Conservation (phyloP, 2,888 invertebrate genomes). For the Pandemis corylana region DNA sequence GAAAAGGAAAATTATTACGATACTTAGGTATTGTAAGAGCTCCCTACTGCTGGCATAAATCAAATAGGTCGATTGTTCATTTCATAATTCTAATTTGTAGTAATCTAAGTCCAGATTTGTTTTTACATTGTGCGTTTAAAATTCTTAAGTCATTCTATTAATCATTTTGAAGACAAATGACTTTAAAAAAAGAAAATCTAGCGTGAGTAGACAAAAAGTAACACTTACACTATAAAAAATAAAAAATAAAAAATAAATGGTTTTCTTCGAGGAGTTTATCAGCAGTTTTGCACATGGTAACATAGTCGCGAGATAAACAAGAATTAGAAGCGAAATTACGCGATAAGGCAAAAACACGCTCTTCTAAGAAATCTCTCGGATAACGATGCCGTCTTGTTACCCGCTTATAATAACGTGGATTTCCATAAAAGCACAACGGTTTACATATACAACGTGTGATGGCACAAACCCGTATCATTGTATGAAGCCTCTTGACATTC, state of each 20-base stretch:
- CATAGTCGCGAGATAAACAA: constrained; percentile 4
- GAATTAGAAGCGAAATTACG: constrained; percentile 25
- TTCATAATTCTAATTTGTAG: no score
- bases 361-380: constrained; percentile 55
- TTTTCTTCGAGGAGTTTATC: neutral
- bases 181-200: no score
- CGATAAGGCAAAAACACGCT: constrained; percentile 45
- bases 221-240: neutral
- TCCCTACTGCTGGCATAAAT: no score
- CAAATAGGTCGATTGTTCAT: no score
- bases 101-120: no score
- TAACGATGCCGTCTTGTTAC: constrained; percentile 55
- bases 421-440: constrained; percentile 70
- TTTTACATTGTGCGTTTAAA: no score
- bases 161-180: no score
- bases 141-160: no score
- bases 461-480: constrained; percentile 63
- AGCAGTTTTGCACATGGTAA: neutral
- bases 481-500: constrained; percentile 74
- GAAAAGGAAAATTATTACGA: no score
- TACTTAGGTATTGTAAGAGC: no score
- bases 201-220: no score
- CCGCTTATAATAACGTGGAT: constrained; percentile 63
- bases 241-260: neutral
- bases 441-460: constrained; percentile 67